phyloP scores from a whole-genome alignment of 2,888 invertebrate genomes.

The Halocaridina rubra region DNA sequence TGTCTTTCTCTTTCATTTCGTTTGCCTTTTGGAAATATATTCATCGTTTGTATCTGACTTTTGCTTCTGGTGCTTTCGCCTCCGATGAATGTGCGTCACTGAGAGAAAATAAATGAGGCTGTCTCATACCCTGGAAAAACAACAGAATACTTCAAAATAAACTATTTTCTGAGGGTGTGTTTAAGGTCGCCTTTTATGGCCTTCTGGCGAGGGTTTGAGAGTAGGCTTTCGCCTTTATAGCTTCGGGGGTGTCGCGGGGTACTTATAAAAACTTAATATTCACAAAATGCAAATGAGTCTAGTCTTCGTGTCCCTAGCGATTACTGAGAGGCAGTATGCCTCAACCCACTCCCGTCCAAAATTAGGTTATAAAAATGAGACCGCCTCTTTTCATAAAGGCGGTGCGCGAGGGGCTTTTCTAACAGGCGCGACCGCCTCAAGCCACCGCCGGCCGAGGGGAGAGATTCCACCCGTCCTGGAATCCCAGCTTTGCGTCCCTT shows the following conservation, averaged over 20 bases:
- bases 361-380: constrained; percentile 64
- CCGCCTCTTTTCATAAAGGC: constrained; percentile 57
- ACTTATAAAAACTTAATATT: constrained; percentile 64
- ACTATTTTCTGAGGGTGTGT: no score
- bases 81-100: no score
- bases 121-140: no score
- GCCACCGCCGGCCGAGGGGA: not conserved
- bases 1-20: no score
- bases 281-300: constrained; percentile 64
- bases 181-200: no score
- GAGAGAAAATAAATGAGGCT: no score
- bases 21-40: no score
- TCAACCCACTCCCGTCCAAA: constrained; percentile 63
- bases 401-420: constrained; percentile 3
- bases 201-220: no score
- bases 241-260: constrained; percentile 36
- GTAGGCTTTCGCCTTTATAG: constrained; percentile 44
- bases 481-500: constrained; percentile 1
- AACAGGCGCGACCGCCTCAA: no score
- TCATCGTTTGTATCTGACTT: no score
- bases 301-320: constrained; percentile 61
- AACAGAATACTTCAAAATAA: no score
- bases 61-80: no score
- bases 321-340: constrained; percentile 61
- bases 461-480: not conserved